A percentile compares a stretch with the other conserved stretches of the same genome.
Evolutionary conservation across 1,140 invertebrate genomes (phyloP).

Genomic region (Cydia fagiglandana): DNA sequence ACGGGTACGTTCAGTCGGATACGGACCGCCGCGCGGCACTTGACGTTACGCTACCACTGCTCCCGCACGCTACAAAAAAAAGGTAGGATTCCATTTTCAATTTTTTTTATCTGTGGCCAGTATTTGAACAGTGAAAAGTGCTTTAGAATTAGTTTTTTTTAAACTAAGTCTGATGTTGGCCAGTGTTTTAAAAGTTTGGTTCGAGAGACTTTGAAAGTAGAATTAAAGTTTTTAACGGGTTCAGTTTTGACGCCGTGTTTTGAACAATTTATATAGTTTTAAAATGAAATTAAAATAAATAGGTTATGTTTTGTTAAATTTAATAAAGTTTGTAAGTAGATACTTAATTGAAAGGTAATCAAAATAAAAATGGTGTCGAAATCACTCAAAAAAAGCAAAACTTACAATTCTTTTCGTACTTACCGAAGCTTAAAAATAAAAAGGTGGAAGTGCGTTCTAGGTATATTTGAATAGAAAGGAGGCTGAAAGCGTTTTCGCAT

Average conservation of each 20-base stretch:
- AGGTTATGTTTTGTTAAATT: neutral
- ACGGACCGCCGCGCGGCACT: constrained; percentile 57
- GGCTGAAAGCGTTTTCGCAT: constrained; percentile 2
- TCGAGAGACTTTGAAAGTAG: constrained; percentile 1
- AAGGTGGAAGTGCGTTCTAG: neutral
- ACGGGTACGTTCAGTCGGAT: constrained; percentile 20
- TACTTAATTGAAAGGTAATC: neutral
- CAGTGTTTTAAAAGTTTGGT: constrained; percentile 7
- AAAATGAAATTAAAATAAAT: neutral
- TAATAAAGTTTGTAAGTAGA: neutral
- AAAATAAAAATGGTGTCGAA: too few relatives aligned
- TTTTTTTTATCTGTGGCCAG: constrained; percentile 29
- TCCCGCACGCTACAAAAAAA: constrained; percentile 52
- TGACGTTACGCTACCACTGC: constrained; percentile 47
- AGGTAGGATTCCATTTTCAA: constrained; percentile 40
- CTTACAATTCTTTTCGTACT: neutral
- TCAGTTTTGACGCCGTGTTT: neutral
- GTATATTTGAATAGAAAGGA: constrained; percentile 3
- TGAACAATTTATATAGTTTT: neutral
- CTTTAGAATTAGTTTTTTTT: neutral
- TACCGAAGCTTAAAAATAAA: neutral
- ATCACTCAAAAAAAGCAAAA: neutral
- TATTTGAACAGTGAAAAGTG: neutral
- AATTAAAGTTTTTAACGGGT: neutral
- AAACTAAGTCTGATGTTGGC: neutral